These are phyloP conservation scores for Phaenicophaeus curvirostris DNA, from an alignment of 2,797 vertebrate genomes.

Conservation along the genomic window DNA sequence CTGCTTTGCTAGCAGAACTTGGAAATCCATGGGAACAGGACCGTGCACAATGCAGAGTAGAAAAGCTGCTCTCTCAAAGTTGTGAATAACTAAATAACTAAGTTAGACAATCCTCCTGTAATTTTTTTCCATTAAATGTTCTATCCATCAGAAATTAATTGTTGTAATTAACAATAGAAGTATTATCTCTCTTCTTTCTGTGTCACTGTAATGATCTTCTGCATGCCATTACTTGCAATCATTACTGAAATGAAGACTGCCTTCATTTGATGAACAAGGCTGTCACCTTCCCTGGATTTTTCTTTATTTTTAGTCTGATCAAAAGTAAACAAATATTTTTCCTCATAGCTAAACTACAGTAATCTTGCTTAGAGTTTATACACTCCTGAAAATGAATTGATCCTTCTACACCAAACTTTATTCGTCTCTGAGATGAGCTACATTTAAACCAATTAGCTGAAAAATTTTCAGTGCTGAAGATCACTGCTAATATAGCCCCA, in stretches of 20 bases:
- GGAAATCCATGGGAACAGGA: neutral
- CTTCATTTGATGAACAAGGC: constrained; percentile 6
- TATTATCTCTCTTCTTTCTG: neutral
- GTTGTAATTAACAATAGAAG: constrained; percentile 54
- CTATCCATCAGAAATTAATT: constrained; percentile 64
- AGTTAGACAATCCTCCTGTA: constrained; percentile 12
- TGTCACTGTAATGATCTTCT: constrained; percentile 56
- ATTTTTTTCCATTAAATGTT: constrained; percentile 60
- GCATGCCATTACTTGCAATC: constrained; percentile 15
- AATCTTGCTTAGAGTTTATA: neutral
- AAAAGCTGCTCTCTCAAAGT: neutral
- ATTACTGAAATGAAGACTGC: neutral
- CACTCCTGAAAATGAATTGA: neutral
- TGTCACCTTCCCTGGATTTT: constrained; percentile 13
- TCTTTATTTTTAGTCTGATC: constrained; percentile 3
- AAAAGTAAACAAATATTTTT: neutral
- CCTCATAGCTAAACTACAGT: neutral
- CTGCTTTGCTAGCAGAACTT: accelerated
- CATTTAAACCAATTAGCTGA: neutral
- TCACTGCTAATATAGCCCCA: neutral
- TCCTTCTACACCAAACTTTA: neutral
- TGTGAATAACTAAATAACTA: constrained; percentile 21
- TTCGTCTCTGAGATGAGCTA: neutral
- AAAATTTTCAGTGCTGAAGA: neutral
- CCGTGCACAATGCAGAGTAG: neutral